Evolutionary conservation across 2,888 invertebrate genomes (phyloP).

Genomic region (Pollenia amentaria): DNA sequence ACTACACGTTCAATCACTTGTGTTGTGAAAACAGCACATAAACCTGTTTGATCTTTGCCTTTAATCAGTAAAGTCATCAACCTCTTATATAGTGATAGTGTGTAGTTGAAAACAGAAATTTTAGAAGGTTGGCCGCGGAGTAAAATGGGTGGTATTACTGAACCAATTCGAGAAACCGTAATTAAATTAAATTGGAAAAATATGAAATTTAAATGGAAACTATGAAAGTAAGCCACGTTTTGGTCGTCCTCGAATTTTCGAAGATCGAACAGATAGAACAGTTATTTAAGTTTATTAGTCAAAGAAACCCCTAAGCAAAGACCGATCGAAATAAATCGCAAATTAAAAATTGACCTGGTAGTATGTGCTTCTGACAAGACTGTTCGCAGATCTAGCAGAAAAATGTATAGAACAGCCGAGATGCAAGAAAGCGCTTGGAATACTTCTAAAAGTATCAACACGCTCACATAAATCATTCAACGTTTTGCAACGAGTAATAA

Average conservation of each 20-base stretch:
- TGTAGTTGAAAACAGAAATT: neutral
- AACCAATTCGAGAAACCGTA: neutral
- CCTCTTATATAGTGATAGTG: neutral
- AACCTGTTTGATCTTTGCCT: too few species aligned
- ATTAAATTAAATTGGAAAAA: constrained; percentile 11
- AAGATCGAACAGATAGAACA: neutral
- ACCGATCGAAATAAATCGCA: neutral
- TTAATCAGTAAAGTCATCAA: too few species aligned
- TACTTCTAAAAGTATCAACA: neutral
- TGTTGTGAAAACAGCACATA: too few species aligned
- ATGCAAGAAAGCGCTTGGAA: constrained; percentile 29
- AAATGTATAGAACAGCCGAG: neutral
- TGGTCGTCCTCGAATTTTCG: neutral
- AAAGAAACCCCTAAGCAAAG: neutral
- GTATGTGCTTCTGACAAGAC: neutral
- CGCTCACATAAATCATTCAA: too few species aligned
- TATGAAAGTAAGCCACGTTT: constrained; percentile 7
- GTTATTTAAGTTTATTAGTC: constrained; percentile 5
- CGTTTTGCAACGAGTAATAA: too few species aligned
- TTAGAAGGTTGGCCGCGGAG: neutral
- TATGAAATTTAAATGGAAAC: constrained; percentile 9
- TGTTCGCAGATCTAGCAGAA: constrained; percentile 4
- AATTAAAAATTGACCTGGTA: neutral
- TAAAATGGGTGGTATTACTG: neutral
- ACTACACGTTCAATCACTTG: too few species aligned